Percentiles rank a stretch among this genome's conserved stretches.
phyloP scores from a whole-genome alignment of 2,113 vertebrate species.

The Pyrgilauda ruficollis region DNA sequence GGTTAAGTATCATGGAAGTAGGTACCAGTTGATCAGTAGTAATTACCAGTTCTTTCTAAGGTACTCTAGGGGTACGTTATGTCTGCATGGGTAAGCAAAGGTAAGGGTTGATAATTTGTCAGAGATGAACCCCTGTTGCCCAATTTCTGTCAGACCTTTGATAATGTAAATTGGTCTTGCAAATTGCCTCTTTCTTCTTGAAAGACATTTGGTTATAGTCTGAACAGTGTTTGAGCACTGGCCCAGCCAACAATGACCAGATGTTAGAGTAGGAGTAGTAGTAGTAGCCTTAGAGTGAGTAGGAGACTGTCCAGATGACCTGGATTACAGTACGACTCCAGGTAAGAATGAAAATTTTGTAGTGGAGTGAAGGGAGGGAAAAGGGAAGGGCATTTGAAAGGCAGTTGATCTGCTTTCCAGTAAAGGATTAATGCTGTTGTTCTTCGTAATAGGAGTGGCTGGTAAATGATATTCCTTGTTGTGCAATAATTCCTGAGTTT shows the following conservation, averaged over 20 bases:
- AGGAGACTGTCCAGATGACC: background rate
- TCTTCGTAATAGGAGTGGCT: background rate
- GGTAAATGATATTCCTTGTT: background rate
- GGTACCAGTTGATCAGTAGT: background rate
- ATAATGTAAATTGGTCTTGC: background rate
- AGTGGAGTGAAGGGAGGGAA: background rate
- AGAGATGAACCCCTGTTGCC: background rate
- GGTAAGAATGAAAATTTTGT: background rate
- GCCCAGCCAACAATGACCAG: background rate
- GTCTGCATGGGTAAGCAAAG: background rate
- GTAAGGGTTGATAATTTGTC: background rate
- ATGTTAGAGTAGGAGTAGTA: background rate
- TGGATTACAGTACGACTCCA: rapidly evolving
- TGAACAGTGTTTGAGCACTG: background rate
- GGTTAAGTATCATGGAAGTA: background rate
- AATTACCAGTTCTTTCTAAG: background rate
- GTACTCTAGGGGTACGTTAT: rapidly evolving
- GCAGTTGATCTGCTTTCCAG: background rate
- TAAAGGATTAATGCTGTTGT: background rate
- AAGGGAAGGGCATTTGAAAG: background rate
- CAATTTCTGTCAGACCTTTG: background rate
- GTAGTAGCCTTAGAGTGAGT: background rate
- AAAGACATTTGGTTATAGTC: background rate
- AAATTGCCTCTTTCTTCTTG: background rate
- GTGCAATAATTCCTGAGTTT: background rate